phyloP scores from a whole-genome alignment of 2,797 vertebrate genomes.

The Myotis planiceps region DNA sequence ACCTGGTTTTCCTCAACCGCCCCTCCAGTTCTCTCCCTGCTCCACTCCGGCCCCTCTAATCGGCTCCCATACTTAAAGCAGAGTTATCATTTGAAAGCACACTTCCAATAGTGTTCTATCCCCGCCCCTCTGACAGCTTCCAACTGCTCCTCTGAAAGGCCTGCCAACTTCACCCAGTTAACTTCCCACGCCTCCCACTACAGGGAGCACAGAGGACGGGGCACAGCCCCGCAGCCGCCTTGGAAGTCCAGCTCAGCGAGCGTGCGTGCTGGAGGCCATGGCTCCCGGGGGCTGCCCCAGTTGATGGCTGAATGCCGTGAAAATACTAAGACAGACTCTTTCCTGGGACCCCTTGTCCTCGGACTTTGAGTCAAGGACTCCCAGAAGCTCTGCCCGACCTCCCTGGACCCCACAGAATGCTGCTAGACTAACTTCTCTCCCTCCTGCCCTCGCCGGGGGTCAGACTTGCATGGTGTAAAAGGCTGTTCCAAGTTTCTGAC shows the following conservation, averaged over 20 bases:
- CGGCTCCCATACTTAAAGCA: neutral
- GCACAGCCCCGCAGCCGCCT: neutral
- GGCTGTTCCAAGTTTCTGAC: neutral
- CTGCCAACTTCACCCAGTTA: neutral
- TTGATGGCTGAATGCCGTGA: fast-evolving
- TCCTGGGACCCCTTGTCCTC: neutral
- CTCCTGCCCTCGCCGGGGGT: neutral
- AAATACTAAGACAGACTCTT: neutral
- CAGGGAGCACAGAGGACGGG: neutral
- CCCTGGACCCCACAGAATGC: neutral
- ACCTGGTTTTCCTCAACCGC: neutral
- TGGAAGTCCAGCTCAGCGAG: neutral
- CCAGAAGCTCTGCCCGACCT: neutral
- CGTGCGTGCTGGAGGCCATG: neutral
- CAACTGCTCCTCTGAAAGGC: neutral
- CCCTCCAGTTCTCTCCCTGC: neutral
- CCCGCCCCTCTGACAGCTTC: neutral
- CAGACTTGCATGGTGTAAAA: neutral
- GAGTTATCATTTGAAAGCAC: neutral
- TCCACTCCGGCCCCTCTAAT: neutral
- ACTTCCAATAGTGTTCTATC: fast-evolving
- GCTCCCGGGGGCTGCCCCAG: neutral
- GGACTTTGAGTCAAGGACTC: neutral
- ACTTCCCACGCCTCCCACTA: neutral
- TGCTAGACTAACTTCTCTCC: neutral